Evolutionary conservation across 2,797 vertebrate genomes (phyloP), one percentile per base, ranked within the genome.

Genomic region (Clamator glandarius): DNA sequence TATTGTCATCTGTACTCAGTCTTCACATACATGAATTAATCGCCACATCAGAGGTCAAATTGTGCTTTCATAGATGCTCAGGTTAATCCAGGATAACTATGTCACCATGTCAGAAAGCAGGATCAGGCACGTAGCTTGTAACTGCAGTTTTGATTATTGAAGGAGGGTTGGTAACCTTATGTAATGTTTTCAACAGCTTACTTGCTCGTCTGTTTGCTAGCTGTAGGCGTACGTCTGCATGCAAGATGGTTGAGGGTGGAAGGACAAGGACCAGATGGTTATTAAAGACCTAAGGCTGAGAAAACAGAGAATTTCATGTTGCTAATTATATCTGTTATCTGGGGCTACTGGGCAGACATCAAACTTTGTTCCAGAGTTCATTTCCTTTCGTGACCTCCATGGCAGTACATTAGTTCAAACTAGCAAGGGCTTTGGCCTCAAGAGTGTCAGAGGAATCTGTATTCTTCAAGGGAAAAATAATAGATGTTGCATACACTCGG

Each of bases 201-300:
- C 77, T 68, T 88, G 70, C 64, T 84, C 15, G 67, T 46, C 57
- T 66, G 11, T 13, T 64, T 74, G 36, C 21, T 59, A 35, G n/a
- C 59, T 87, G 25, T 31, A 48, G 63, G 73, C 15, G 6, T 73
- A 33, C 0, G 9, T 79, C 78, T 92, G 92, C 35, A 1, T 39
- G 62, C 85, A 92, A 69, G 87, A 95, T 84, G 84, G 84, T 77
- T 74, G 59, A 83, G 46, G 21, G 68, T 81, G 57, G 87, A 93
- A 87, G 93, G 90, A 73, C 87, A 80, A 90, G 75, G 82, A 61
- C 89, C 76, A 81, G 87, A 92, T 94, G 84, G 66, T 83, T 59
- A 66, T 73, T 89, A 44, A 29, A 29, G 92, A 90, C 16, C 39
- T 28, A 8, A 48, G 48, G 50, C 68, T 68, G 59, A 74, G 58